phyloP scores from a whole-genome alignment of 92 coral and sea anemone species.

The Zoanthus sansibaricus region DNA sequence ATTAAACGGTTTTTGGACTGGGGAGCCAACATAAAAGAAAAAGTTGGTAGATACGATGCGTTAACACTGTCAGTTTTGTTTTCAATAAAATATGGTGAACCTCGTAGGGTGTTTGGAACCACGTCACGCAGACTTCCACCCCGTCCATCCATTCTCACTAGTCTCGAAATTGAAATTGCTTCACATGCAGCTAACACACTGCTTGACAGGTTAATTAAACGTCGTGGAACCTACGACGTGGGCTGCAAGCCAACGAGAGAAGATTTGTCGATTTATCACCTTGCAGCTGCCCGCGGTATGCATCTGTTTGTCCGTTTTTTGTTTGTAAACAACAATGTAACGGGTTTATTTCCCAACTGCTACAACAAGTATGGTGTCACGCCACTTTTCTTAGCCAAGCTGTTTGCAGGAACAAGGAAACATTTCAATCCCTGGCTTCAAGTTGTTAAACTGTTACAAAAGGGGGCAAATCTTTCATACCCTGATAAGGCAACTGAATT shows the following conservation, averaged over 20 bases:
- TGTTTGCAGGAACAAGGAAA: slow-evolving; percentile 31
- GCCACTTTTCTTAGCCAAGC: slow-evolving; percentile 76
- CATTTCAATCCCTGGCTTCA: slow-evolving; percentile 55
- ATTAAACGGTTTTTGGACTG: slow-evolving; percentile 21
- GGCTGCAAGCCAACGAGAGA: slow-evolving; percentile 20
- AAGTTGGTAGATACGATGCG: slow-evolving; percentile 35
- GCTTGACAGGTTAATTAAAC: neutral
- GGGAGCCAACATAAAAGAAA: slow-evolving; percentile 41
- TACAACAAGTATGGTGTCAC: slow-evolving; percentile 63
- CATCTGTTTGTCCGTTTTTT: slow-evolving; percentile 43
- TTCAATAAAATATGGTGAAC: slow-evolving; percentile 2
- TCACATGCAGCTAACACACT: slow-evolving; percentile 29
- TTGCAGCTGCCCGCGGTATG: slow-evolving; percentile 81
- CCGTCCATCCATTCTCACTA: slow-evolving; percentile 12
- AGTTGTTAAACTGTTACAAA: slow-evolving; percentile 9
- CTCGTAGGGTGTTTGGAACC: neutral
- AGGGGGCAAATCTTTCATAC: slow-evolving; percentile 42
- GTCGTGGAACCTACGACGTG: neutral
- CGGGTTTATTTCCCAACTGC: slow-evolving; percentile 58
- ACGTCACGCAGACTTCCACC: neutral
- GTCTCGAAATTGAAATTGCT: slow-evolving; percentile 58
- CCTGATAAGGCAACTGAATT: slow-evolving; percentile 56
- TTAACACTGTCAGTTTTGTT: slow-evolving; percentile 38
- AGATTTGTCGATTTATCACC: slow-evolving; percentile 63
- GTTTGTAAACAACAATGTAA: slow-evolving; percentile 23